These are phyloP conservation scores for Leptopilina drosophilae DNA, from an alignment of 2,888 invertebrate genomes.

Conservation along the genomic window DNA sequence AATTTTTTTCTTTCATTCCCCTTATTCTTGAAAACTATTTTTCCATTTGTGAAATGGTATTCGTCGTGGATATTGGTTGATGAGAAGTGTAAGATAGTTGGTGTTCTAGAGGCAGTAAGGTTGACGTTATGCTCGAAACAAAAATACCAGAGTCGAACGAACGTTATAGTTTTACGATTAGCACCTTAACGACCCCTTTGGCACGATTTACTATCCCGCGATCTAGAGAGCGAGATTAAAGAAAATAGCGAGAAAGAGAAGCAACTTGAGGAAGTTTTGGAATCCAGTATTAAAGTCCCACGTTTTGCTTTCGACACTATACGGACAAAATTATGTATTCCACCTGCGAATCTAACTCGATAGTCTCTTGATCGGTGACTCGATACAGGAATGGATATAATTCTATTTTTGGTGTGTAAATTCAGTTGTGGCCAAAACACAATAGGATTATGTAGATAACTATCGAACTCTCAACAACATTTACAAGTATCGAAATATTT, in stretches of 20 bases:
- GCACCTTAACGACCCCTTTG: constrained; percentile 60
- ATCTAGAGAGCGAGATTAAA: constrained; percentile 57
- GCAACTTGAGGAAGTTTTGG: constrained; percentile 24
- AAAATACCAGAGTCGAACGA: constrained; percentile 45
- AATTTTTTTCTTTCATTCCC: constrained; percentile 45
- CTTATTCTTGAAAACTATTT: constrained; percentile 4
- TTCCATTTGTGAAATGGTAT: constrained; percentile 47
- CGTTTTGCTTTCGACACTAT: constrained; percentile 27
- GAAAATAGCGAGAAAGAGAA: constrained; percentile 13
- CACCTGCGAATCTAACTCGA: constrained; percentile 20
- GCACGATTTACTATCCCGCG: constrained; percentile 66
- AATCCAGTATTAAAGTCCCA: constrained; percentile 19
- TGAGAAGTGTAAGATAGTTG: constrained; percentile 53
- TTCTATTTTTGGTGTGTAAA: too few relatives aligned
- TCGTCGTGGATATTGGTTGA: constrained; percentile 48
- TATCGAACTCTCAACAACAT: too few relatives aligned
- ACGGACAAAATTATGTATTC: constrained; percentile 24
- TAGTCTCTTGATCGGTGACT: background rate
- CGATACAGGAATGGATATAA: constrained; percentile 1
- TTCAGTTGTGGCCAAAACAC: too few relatives aligned
- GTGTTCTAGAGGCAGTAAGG: constrained; percentile 44
- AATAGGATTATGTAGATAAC: too few relatives aligned
- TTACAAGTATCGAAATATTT: too few relatives aligned
- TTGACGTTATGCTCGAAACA: constrained; percentile 51
- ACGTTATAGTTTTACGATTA: constrained; percentile 63